phyloP scores from a whole-genome alignment of 1,140 invertebrate genomes.

The Eupeodes corollae region DNA sequence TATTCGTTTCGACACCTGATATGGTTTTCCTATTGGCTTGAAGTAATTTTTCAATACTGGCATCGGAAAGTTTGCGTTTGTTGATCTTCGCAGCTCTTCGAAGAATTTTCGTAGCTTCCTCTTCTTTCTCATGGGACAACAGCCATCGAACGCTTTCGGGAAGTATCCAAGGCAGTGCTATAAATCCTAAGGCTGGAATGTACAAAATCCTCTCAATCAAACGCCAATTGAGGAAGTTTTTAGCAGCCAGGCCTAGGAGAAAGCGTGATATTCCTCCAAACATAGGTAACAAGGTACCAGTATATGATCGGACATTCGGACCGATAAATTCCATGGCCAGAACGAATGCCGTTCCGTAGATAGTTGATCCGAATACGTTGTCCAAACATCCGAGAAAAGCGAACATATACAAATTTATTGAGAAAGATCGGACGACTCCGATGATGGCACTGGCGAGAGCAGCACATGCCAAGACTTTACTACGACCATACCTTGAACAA shows the following conservation, averaged over 20 bases:
- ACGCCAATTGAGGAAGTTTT: constrained; percentile 59
- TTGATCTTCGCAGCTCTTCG: constrained; percentile 56
- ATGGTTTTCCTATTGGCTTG: constrained; percentile 20
- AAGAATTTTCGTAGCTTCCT: constrained; percentile 47
- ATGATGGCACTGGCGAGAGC: constrained; percentile 45
- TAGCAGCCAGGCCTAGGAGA: constrained; percentile 52
- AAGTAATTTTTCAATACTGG: constrained; percentile 36
- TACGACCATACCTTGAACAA: constrained; percentile 47
- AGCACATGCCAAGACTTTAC: constrained; percentile 45
- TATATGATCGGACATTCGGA: constrained; percentile 58
- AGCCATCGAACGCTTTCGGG: constrained; percentile 62
- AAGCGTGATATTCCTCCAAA: constrained; percentile 62
- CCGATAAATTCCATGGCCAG: constrained; percentile 66
- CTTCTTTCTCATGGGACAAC: constrained; percentile 51
- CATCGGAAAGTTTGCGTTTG: constrained; percentile 43
- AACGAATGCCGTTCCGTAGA: constrained; percentile 50
- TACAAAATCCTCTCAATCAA: constrained; percentile 53
- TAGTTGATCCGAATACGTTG: constrained; percentile 46
- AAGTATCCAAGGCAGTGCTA: constrained; percentile 48
- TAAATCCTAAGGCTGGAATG: constrained; percentile 50
- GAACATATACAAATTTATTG: constrained; percentile 51
- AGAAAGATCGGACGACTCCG: constrained; percentile 51
- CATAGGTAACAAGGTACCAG: constrained; percentile 56
- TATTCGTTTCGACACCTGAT: constrained; percentile 17
- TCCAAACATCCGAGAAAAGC: constrained; percentile 53